phyloP scores from a whole-genome alignment of 2,113 vertebrate genomes.

The Onychorhynchus coronatus region DNA sequence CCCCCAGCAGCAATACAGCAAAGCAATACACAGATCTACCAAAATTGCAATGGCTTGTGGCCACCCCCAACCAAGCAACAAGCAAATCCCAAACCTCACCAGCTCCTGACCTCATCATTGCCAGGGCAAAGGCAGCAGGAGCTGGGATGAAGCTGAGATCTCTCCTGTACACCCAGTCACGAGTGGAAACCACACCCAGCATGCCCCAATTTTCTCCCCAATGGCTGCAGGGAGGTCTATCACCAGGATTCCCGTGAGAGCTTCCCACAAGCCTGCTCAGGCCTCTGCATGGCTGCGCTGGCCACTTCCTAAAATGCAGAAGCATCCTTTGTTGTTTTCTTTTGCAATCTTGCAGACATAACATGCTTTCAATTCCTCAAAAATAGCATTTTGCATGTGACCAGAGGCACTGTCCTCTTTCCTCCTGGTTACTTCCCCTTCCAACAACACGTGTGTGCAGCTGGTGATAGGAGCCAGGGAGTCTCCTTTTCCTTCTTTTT shows the following conservation, averaged over 20 bases:
- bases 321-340: neutral
- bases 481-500: neutral
- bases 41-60: neutral
- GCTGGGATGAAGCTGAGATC: neutral
- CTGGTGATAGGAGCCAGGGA: neutral
- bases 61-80: neutral
- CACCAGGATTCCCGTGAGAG: neutral
- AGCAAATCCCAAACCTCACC: neutral
- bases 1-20: neutral
- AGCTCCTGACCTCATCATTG: neutral
- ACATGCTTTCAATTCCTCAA: constrained; percentile 63
- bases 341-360: constrained; percentile 37
- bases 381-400: constrained; percentile 6
- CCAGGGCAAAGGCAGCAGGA: neutral
- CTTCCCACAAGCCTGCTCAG: neutral
- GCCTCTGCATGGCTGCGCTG: neutral
- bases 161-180: neutral
- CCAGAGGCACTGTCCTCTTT: neutral
- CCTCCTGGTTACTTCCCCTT: constrained; percentile 21
- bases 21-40: neutral
- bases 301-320: constrained; percentile 21
- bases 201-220: fast-evolving
- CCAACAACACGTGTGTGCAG: neutral
- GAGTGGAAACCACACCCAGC: fast-evolving
- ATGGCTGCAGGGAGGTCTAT: neutral